Percentiles rank a stretch among this genome's conserved stretches.
Conservation (phyloP, 1,140 invertebrate species). For the Thaumatotibia leucotreta region DNA sequence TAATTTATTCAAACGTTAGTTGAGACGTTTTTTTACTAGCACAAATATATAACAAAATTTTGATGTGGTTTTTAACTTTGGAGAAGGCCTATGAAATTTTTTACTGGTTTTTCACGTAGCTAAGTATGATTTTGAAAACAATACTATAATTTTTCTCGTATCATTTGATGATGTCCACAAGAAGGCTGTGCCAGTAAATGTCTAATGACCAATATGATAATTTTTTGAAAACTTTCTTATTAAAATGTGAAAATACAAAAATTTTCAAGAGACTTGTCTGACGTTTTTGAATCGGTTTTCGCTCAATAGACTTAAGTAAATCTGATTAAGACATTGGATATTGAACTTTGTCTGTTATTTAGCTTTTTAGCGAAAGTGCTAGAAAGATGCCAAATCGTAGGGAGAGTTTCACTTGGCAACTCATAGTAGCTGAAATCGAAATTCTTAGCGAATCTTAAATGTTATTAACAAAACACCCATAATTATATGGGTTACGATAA, state of each 20-base stretch:
- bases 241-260: slow-evolving; percentile 14
- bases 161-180: slow-evolving; percentile 20
- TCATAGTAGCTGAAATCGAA: not conserved
- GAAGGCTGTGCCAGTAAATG: slow-evolving; percentile 31
- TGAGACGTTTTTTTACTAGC: slow-evolving; percentile 18
- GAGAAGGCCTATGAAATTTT: not conserved
- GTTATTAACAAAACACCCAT: no score
- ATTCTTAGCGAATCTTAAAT: not conserved
- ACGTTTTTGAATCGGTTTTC: slow-evolving; percentile 41
- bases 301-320: slow-evolving; percentile 48
- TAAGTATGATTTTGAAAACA: not conserved
- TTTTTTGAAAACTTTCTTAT: slow-evolving; percentile 16
- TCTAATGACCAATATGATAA: slow-evolving; percentile 29
- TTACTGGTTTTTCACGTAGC: not conserved
- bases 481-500: no score
- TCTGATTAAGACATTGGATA: not conserved
- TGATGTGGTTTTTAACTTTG: not conserved
- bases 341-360: not conserved
- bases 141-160: not conserved
- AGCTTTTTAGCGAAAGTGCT: not conserved
- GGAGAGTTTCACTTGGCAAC: not conserved
- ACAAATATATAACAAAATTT: slow-evolving; percentile 26
- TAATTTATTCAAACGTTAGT: slow-evolving; percentile 17
- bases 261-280: slow-evolving; percentile 8
- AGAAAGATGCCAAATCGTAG: slow-evolving; percentile 23